Conservation (phyloP, 2,888 invertebrate genomes). For the Tanaodytes sp. region DNA sequence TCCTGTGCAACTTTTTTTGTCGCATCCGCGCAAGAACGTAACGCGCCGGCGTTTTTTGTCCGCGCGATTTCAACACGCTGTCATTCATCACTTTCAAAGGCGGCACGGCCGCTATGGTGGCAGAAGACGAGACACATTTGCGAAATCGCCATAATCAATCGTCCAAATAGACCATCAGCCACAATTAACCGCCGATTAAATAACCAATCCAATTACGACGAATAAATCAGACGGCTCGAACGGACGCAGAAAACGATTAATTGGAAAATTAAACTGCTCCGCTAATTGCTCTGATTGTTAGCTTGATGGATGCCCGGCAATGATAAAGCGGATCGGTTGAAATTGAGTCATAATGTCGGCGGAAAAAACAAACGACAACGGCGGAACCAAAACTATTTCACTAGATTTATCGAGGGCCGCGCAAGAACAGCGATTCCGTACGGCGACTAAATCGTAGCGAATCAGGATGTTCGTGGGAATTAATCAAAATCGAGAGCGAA, state of each 20-base stretch:
- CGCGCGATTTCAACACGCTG: constrained; percentile 32
- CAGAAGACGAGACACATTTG: constrained; percentile 5
- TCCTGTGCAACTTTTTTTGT: constrained; percentile 5
- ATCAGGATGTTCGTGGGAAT: no score
- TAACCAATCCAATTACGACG: constrained; percentile 21
- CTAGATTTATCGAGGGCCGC: no score
- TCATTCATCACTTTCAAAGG: constrained; percentile 34
- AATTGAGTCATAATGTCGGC: no score
- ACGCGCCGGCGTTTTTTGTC: constrained; percentile 20
- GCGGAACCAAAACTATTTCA: no score
- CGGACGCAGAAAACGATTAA: constrained; percentile 17
- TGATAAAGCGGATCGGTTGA: constrained; percentile 1
- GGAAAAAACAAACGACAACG: no score
- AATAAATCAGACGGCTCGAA: constrained; percentile 19
- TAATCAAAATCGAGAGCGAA: no score
- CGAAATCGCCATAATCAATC: constrained; percentile 15
- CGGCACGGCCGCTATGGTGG: constrained; percentile 6
- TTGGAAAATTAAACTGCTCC: constrained; percentile 31
- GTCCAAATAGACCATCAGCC: constrained; percentile 23
- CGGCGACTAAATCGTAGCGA: no score
- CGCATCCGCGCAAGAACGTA: constrained; percentile 10
- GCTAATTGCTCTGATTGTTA: constrained; percentile 31
- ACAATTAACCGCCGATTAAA: constrained; percentile 24
- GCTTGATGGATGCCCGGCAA: constrained; percentile 10
- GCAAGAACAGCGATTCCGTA: no score